Evolutionary conservation across 1,140 invertebrate genomes (phyloP).

Genomic region (Hylyphantes graminicola): DNA sequence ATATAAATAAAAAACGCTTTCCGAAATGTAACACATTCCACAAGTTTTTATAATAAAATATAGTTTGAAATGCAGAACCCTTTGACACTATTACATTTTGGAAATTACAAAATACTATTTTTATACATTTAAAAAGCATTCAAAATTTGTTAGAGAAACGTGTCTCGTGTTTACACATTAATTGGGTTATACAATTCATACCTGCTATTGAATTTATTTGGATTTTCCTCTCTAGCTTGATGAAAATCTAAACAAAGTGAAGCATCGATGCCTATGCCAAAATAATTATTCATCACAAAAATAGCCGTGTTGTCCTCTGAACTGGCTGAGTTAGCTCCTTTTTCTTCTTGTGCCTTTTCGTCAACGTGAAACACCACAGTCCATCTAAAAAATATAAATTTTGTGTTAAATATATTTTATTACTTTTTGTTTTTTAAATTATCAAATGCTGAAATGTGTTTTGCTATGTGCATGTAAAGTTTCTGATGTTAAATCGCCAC

Average conservation of each 20-base stretch:
- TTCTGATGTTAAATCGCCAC: no score
- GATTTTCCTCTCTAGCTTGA: constrained; percentile 93
- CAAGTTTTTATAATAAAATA: neutral
- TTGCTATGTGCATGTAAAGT: no score
- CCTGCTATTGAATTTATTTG: constrained; percentile 96
- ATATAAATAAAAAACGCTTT: neutral
- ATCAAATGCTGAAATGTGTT: no score
- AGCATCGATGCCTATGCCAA: constrained; percentile 99
- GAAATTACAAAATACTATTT: neutral
- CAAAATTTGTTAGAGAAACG: neutral
- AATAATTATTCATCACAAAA: constrained; percentile 99
- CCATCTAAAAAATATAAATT: constrained; percentile 66
- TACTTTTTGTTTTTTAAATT: neutral
- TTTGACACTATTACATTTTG: neutral
- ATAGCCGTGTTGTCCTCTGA: constrained; percentile 99
- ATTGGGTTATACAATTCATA: constrained; percentile 57
- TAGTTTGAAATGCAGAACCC: neutral
- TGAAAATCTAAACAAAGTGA: constrained; percentile 99
- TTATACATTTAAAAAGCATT: neutral
- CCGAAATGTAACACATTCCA: neutral
- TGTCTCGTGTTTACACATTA: neutral
- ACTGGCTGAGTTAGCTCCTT: constrained; percentile 75
- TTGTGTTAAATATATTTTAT: neutral
- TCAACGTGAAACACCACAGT: constrained; percentile 95
- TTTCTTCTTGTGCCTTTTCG: constrained; percentile 80